phyloP scores from a whole-genome alignment of 1,140 invertebrate species.

The Mizuhopecten yessoensis region DNA sequence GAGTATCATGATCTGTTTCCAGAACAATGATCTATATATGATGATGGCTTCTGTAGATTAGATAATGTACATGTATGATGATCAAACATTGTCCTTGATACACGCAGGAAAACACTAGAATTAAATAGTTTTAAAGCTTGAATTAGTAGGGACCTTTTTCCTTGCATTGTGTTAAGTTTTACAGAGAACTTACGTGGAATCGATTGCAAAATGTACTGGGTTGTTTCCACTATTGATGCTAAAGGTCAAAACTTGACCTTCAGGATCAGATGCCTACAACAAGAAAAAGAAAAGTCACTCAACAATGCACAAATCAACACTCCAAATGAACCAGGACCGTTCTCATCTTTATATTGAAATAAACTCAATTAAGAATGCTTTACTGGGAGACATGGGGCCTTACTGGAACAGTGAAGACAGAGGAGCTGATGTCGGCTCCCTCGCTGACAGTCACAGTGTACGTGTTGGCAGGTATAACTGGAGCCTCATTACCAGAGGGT shows the following conservation, averaged over 20 bases:
- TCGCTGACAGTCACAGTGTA: slow-evolving; percentile 76
- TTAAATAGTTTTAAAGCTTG: no score
- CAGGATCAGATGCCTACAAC: slow-evolving; percentile 71
- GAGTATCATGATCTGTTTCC: no score
- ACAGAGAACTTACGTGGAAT: not conserved
- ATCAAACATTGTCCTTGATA: no score
- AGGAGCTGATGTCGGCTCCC: slow-evolving; percentile 60
- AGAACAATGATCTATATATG: no score
- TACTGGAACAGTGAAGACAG: slow-evolving; percentile 70
- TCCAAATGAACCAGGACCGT: no score
- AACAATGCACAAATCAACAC: not conserved
- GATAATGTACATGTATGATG: no score
- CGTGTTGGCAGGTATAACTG: slow-evolving; percentile 62
- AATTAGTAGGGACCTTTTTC: no score
- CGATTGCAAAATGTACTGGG: slow-evolving; percentile 51
- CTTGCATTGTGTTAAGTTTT: no score
- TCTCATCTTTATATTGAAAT: no score
- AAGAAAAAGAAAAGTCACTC: slow-evolving; percentile 21
- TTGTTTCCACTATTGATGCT: slow-evolving; percentile 43
- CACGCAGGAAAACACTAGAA: no score
- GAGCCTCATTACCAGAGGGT: slow-evolving; percentile 66
- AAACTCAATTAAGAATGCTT: no score
- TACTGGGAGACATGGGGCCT: not conserved
- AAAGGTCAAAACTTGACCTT: slow-evolving; percentile 64
- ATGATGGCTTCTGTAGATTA: no score